phyloP scores from a whole-genome alignment of 1,140 invertebrate genomes.

The Acromyrmex echinatior region DNA sequence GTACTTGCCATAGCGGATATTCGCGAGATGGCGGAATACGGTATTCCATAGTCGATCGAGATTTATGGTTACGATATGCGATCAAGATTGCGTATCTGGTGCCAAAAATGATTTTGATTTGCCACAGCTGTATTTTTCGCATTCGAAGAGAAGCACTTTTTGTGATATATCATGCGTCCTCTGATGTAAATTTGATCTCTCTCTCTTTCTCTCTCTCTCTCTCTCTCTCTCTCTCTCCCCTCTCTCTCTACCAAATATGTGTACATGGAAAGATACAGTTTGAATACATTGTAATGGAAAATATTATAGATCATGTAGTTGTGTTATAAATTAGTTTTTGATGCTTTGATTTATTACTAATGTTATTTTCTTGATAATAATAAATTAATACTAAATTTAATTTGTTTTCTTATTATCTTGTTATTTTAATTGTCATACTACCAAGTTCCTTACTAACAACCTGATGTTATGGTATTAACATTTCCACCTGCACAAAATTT shows the following conservation, averaged over 20 bases:
- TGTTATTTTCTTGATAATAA: neutral
- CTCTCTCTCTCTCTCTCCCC: too few relatives aligned
- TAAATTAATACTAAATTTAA: neutral
- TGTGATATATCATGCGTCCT: neutral
- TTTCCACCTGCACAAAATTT: constrained; percentile 25
- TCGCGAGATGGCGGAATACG: constrained; percentile 42
- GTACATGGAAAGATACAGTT: neutral
- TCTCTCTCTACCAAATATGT: neutral
- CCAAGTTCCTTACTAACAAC: neutral
- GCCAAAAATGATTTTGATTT: constrained; percentile 47
- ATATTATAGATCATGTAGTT: neutral
- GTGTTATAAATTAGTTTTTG: neutral
- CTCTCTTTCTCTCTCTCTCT: too few relatives aligned
- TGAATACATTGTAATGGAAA: constrained; percentile 1
- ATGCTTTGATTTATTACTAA: neutral
- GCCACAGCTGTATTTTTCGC: constrained; percentile 12
- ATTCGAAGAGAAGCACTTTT: neutral
- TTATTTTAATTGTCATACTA: neutral
- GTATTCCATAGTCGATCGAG: constrained; percentile 42
- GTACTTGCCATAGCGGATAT: neutral
- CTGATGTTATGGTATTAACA: neutral
- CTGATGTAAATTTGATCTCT: neutral
- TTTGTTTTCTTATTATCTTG: neutral
- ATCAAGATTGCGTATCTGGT: constrained; percentile 12
- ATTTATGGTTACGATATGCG: constrained; percentile 19